Conservation (phyloP, 2,113 vertebrate genomes). For the Cyanoderma ruficeps region DNA sequence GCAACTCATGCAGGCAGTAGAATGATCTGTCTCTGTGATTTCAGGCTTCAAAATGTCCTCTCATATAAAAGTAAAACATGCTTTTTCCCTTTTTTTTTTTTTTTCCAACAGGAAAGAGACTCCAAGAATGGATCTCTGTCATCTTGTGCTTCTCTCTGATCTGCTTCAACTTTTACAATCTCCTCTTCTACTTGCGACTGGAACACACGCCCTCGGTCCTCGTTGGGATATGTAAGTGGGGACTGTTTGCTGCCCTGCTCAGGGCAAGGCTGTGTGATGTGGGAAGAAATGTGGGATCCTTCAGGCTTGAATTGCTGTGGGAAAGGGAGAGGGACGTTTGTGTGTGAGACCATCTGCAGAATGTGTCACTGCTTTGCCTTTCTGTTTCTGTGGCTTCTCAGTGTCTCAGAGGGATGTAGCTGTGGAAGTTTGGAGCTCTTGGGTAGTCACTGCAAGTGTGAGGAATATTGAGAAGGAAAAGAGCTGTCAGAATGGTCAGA, state of each 20-base stretch:
- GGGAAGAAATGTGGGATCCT: neutral
- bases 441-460: neutral
- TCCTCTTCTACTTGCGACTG: slow-evolving; percentile 87
- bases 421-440: neutral
- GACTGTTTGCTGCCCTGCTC: neutral
- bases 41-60: neutral
- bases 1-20: neutral
- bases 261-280: neutral
- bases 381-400: neutral
- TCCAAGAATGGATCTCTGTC: slow-evolving; percentile 94
- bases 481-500: neutral
- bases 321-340: neutral
- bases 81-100: neutral
- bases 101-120: slow-evolving; percentile 83
- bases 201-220: slow-evolving; percentile 85
- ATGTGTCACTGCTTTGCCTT: neutral
- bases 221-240: slow-evolving; percentile 84
- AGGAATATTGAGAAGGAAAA: neutral
- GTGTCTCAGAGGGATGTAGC: neutral
- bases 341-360: neutral
- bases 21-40: neutral
- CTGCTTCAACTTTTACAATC: slow-evolving; percentile 88
- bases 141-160: slow-evolving; percentile 92
- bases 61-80: slow-evolving; percentile 5
- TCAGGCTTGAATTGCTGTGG: neutral